Percentiles rank a stretch among this genome's conserved stretches.
Conservation (phyloP, 2,797 vertebrate species). For the Urosaurus nigricauda region DNA sequence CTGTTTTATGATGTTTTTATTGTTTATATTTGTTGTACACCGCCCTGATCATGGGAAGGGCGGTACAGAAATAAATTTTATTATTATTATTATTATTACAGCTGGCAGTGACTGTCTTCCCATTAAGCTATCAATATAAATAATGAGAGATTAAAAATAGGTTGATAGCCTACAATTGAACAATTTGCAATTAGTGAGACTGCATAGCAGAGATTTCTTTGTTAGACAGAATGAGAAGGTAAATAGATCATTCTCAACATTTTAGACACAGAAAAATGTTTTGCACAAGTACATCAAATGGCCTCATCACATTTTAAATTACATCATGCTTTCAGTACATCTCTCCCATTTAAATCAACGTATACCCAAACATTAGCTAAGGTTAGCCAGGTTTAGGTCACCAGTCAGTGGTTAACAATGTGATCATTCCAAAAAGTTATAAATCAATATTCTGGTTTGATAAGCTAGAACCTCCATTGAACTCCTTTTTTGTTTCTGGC, state of each 20-base stretch:
- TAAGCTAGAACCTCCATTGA: not conserved
- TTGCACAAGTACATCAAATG: not conserved
- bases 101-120: slow-evolving; percentile 20
- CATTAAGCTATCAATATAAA: slow-evolving; percentile 37
- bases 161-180: slow-evolving; percentile 6
- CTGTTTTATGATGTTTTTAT: no score
- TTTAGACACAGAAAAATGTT: not conserved
- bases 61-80: no score
- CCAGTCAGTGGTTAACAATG: not conserved
- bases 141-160: slow-evolving; percentile 38
- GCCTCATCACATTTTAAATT: not conserved
- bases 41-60: no score
- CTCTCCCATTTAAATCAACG: not conserved
- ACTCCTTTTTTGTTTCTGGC: not conserved
- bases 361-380: not conserved
- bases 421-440: not conserved
- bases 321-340: not conserved
- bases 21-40: no score
- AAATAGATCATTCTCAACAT: not conserved
- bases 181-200: not conserved
- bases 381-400: not conserved
- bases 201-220: not conserved
- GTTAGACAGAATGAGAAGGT: not conserved
- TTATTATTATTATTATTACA: no score
- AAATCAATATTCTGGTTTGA: not conserved